Evolutionary conservation across 2,113 vertebrate genomes (phyloP), one percentile per base, ranked within the genome.

Genomic region (Scomber japonicus): DNA sequence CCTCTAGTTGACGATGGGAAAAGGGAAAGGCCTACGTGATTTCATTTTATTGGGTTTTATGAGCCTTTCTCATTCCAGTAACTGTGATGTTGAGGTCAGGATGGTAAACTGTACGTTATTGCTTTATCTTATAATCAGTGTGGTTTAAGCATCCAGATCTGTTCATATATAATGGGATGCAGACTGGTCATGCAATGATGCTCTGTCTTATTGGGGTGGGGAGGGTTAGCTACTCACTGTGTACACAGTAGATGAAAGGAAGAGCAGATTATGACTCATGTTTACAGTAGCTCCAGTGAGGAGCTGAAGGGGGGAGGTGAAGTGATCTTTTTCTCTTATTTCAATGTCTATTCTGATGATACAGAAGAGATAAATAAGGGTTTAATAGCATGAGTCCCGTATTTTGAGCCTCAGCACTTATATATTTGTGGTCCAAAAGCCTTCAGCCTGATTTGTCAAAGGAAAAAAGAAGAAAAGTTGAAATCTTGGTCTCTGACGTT

Each of bases 61-160:
- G 35, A 48, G n/a, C 19, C 16, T 54, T 77, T 19, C 19, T 31
- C 31, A 15, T 66, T 84, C 72, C 54, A 76, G 69, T 55, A 68
- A 61, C 14, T 72, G 13, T 56, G 40, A 19, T 70, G 49, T 54
- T 65, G 8, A 80, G 57, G 57, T 65, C 59, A 64, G 40, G 3
- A 13, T 68, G 53, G 31, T 67, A 46, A 17, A 63, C 54, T 68
- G 56, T 55, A 66, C 35, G 35, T 65, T 72, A 80, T 88, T 69
- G 48, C 21, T 24, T 78, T 68, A 72, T 82, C 69, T 62, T 71
- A 15, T 79, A 46, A 80, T 83, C 54, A 60, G 3, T 16, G 16
- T 74, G 55, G 80, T 83, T 79, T 78, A 54, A 87, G 60, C 68
- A 40, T 21, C 21, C 59, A 62, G 21, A 83, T 63, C 27, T 63